Evolutionary conservation across 2,797 vertebrate genomes (phyloP), one percentile per base, ranked within the genome.

Genomic region (Enteromius fasciolatus): DNA sequence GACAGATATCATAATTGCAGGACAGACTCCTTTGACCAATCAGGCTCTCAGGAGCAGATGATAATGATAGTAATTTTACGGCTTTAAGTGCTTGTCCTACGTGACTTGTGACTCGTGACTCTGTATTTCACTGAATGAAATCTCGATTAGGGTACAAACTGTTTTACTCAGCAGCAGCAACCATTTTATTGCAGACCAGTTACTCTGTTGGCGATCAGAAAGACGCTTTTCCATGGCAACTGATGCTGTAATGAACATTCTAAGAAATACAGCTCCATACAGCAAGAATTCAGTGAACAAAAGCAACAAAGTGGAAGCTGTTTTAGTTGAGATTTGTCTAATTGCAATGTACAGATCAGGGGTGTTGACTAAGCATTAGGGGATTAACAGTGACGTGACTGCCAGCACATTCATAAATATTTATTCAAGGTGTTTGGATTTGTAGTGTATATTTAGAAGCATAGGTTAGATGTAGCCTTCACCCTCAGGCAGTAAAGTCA

Each of bases 121-220:
- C 5, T 68, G 48, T 85, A 90, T 87, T 86, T 63, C 63, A 81
- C 31, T 85, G 72, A 85, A 86, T 80, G 57, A 59, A 86, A 59
- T 73, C 73, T 86, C 44, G 63, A 52, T 3, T 41, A 88, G 88
- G 0, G 76, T 86, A 92, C 91, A 89, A 83, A 76, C 80, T 46
- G 90, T 87, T 86, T 89, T 76, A 28, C 80, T 18, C 52, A 77
- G 80, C 86, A 85, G 87, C 87, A 86, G 87, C 87, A 87, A 80
- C 31, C 81, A 86, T 87, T 93, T 90, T 90, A 84, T 84, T 86
- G 85, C 87, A 87, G 86, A 87, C 23, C 86, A 88, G 89, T 90
- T 89, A 88, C 86, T 87, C 83, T 75, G 88, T 89, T 76, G 78
- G 75, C 82, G 78, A 89, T 87, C 83, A 14, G 81, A 80, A 17